Conservation (phyloP, 1,140 invertebrate genomes). For the Copidosoma floridanum region DNA sequence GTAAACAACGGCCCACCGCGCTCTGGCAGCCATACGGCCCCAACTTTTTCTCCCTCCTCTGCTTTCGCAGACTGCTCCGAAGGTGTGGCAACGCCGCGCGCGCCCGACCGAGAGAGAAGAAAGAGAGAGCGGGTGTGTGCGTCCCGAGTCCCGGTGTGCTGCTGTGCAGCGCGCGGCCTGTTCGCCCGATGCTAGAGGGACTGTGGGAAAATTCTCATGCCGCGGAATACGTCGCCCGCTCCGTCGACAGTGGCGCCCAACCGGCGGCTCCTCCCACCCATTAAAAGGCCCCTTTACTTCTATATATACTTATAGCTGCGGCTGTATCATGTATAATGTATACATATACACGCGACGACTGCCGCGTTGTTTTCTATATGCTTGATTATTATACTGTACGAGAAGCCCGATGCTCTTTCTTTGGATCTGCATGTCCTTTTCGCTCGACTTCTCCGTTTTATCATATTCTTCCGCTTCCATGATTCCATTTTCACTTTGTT, state of each 20-base stretch:
- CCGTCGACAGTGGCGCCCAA: slow-evolving; percentile 42
- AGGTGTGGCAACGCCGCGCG: slow-evolving; percentile 53
- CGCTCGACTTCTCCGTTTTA: not conserved
- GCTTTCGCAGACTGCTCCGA: slow-evolving; percentile 24
- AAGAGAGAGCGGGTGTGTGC: slow-evolving; percentile 14
- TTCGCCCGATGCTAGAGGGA: slow-evolving; percentile 38
- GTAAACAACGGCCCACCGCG: not conserved
- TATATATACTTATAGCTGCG: too few species aligned
- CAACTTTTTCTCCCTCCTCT: slow-evolving; percentile 5
- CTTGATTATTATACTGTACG: too few species aligned
- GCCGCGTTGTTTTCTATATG: too few species aligned
- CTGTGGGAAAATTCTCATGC: slow-evolving; percentile 56
- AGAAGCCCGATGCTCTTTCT: too few species aligned
- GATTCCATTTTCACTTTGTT: not conserved
- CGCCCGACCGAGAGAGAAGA: slow-evolving; percentile 30
- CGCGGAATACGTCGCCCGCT: slow-evolving; percentile 26
- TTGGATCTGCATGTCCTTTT: slow-evolving; percentile 10
- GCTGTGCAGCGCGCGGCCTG: too few species aligned
- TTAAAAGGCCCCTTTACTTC: too few species aligned
- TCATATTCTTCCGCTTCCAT: not conserved
- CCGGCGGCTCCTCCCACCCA: slow-evolving; percentile 18
- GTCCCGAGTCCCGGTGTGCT: slow-evolving; percentile 38
- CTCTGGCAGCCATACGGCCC: slow-evolving; percentile 4
- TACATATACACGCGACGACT: too few species aligned
- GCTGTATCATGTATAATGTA: too few species aligned